Evolutionary conservation across 2,797 vertebrate genomes (phyloP).

Genomic region (Crocidura indochinensis): DNA sequence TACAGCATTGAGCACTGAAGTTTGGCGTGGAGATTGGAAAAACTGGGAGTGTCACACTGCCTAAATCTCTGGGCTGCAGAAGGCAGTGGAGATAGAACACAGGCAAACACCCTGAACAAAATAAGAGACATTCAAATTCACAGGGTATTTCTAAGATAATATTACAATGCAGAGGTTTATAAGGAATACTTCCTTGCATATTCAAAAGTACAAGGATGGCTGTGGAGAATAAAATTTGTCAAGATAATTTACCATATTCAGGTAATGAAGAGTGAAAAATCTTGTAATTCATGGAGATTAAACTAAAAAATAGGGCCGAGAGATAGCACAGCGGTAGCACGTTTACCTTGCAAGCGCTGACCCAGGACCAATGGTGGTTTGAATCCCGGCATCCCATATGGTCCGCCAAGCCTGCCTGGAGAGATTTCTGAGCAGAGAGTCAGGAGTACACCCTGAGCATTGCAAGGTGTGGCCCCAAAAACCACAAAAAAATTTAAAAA

Average conservation of each 20-base stretch:
- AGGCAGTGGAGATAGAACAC: constrained; percentile 11
- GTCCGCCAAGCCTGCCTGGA: too few relatives aligned
- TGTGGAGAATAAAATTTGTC: neutral
- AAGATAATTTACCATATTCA: constrained; percentile 24
- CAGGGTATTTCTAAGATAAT: constrained; percentile 24
- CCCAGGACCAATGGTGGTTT: too few relatives aligned
- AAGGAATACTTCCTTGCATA: neutral
- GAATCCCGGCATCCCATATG: too few relatives aligned
- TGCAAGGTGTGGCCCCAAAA: too few relatives aligned
- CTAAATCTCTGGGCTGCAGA: constrained; percentile 17
- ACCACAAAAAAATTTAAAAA: neutral
- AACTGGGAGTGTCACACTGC: neutral
- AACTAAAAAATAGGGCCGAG: too few relatives aligned
- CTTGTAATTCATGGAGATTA: too few relatives aligned
- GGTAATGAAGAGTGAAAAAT: neutral
- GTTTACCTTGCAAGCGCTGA: too few relatives aligned
- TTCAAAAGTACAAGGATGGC: neutral
- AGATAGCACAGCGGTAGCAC: too few relatives aligned
- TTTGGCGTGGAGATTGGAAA: constrained; percentile 22
- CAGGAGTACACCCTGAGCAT: too few relatives aligned
- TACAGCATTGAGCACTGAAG: neutral
- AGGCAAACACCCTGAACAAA: constrained; percentile 52
- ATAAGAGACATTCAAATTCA: constrained; percentile 35
- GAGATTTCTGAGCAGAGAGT: too few relatives aligned
- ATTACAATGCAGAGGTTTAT: neutral